Evolutionary conservation across 2,113 vertebrate genomes (phyloP).

Genomic region (Scomber japonicus): DNA sequence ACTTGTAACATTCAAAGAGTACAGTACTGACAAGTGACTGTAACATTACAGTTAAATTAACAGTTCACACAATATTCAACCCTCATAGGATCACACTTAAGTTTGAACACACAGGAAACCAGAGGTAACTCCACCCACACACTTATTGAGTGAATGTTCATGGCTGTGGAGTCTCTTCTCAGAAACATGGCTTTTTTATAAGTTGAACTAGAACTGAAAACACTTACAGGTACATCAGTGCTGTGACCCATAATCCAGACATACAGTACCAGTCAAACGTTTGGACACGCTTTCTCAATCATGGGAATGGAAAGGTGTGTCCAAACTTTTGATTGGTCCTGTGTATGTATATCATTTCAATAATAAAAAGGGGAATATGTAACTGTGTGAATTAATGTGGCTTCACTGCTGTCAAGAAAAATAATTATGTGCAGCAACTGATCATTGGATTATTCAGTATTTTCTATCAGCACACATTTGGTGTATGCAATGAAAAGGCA

Average conservation of each 20-base stretch:
- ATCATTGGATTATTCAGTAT: slow-evolving; percentile 29
- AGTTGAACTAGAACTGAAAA: background rate
- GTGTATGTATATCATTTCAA: background rate
- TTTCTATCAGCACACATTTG: slow-evolving; percentile 41
- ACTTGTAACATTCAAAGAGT: slow-evolving; percentile 81
- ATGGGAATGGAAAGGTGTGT: no score
- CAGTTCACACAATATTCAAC: slow-evolving; percentile 49
- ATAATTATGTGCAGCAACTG: slow-evolving; percentile 25
- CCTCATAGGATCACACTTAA: slow-evolving; percentile 48
- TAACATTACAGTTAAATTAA: slow-evolving; percentile 56
- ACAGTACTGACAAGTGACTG: slow-evolving; percentile 73
- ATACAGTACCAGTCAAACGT: background rate
- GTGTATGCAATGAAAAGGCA: slow-evolving; percentile 78
- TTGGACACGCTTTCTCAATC: no score
- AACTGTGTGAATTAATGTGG: slow-evolving; percentile 4
- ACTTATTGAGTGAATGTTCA: slow-evolving; percentile 16
- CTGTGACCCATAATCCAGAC: background rate
- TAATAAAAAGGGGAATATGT: slow-evolving; percentile 1
- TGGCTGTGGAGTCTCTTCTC: slow-evolving; percentile 20
- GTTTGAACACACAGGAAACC: slow-evolving; percentile 39
- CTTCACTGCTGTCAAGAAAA: background rate
- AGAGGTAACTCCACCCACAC: slow-evolving; percentile 16
- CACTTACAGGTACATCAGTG: no score
- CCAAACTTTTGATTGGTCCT: no score
- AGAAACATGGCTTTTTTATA: background rate